Percentiles rank a stretch among this genome's conserved stretches.
These are phyloP conservation scores for Zaprionus bogoriensis DNA, from an alignment of 2,888 invertebrate species.

Conservation along the genomic window DNA sequence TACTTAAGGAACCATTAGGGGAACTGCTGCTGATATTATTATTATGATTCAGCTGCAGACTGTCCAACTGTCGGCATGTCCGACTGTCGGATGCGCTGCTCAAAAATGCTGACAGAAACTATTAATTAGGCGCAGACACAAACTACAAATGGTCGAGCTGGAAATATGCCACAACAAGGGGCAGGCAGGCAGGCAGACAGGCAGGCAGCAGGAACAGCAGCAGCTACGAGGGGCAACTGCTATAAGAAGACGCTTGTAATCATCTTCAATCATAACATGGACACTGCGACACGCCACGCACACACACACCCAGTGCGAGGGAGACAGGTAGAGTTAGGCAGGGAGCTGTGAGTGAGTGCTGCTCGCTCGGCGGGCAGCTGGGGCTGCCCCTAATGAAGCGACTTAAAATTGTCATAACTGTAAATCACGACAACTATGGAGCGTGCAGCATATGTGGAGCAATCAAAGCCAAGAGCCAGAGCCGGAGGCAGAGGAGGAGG, in stretches of 20 bases:
- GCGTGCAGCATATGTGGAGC: conserved; percentile 63
- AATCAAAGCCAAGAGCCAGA: conserved; percentile 34
- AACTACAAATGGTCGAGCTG: conserved; percentile 46
- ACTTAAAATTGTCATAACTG: conserved; percentile 79
- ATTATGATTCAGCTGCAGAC: conserved; percentile 34
- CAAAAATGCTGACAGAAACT: conserved; percentile 73
- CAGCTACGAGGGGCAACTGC: conserved; percentile 30
- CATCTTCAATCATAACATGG: conserved; percentile 75
- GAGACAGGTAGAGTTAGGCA: neutral
- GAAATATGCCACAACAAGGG: conserved; percentile 42
- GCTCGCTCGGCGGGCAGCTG: conserved; percentile 36
- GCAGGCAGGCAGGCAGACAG: neutral
- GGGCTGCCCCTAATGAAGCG: conserved; percentile 70
- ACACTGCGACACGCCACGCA: conserved; percentile 54
- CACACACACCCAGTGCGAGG: conserved; percentile 31
- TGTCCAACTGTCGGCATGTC: too few relatives aligned
- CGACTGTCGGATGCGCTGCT: conserved; percentile 62
- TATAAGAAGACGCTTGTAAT: conserved; percentile 77
- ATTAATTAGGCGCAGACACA: conserved; percentile 69
- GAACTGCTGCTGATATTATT: conserved; percentile 13
- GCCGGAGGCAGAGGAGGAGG: neutral
- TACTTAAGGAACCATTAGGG: conserved; percentile 58
- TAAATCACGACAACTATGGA: conserved; percentile 73
- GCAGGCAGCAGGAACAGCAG: conserved; percentile 8
- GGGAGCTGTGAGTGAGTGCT: conserved; percentile 9